Conservation (phyloP, 2,797 vertebrate species). For the Phataginus tricuspis region DNA sequence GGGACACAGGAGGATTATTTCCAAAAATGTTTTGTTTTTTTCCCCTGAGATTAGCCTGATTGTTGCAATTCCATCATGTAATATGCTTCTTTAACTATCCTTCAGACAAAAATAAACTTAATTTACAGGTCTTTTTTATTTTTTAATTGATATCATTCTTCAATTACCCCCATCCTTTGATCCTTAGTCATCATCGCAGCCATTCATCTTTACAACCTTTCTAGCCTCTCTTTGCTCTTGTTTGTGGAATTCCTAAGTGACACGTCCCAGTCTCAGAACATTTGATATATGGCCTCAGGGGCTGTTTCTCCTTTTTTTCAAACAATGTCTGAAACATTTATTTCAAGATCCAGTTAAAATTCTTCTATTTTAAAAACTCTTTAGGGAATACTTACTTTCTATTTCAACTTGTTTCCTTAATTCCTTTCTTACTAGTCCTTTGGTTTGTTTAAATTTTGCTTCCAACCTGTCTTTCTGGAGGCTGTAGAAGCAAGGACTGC, state of each 20-base stretch:
- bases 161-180: conserved; percentile 32
- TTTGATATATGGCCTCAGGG: not conserved
- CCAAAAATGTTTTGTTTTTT: conserved; percentile 22
- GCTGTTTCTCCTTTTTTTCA: conserved; percentile 50
- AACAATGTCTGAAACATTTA: conserved; percentile 63
- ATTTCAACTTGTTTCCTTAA: conserved; percentile 59
- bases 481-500: not conserved
- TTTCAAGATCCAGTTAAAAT: conserved; percentile 70
- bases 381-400: conserved; percentile 56
- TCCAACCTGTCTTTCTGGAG: not conserved
- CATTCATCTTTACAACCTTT: conserved; percentile 56
- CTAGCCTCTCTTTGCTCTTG: not conserved
- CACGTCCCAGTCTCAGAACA: conserved; percentile 4
- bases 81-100: not conserved
- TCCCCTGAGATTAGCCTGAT: not conserved
- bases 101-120: conserved; percentile 39
- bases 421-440: conserved; percentile 23
- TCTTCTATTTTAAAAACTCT: conserved; percentile 62
- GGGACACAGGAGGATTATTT: not conserved
- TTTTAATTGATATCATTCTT: conserved; percentile 52
- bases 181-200: not conserved
- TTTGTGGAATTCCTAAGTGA: conserved; percentile 68
- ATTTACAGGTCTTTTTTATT: conserved; percentile 15
- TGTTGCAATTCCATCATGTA: not conserved
- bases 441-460: not conserved